Evolutionary conservation across 2,113 vertebrate genomes (phyloP).

Genomic region (Neogobius melanostomus): DNA sequence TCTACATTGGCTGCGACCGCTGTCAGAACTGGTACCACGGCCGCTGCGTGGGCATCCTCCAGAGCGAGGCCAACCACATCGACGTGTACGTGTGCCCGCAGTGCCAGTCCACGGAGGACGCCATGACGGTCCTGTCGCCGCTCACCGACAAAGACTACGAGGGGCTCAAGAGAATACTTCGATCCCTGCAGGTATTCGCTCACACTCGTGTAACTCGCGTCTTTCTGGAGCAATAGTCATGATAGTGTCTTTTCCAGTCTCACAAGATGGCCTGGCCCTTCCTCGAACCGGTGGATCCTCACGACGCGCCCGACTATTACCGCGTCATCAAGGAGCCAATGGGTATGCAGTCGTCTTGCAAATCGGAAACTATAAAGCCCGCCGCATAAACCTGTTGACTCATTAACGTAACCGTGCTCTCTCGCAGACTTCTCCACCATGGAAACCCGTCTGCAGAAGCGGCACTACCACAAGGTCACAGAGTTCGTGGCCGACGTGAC

Average conservation of each 20-base stretch:
- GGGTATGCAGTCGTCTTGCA: conserved; percentile 74
- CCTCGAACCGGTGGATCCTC: conserved; percentile 94
- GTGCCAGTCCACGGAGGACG: conserved; percentile 97
- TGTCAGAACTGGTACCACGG: conserved; percentile 99
- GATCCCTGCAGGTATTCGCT: conserved; percentile 87
- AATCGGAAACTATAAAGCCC: neutral
- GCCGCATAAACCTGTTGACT: too few species aligned
- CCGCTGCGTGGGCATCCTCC: conserved; percentile 96
- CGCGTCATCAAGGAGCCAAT: conserved; percentile 98
- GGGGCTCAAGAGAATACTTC: conserved; percentile 91
- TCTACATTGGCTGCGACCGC: conserved; percentile 97
- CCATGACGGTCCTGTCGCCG: conserved; percentile 97
- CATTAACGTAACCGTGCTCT: neutral
- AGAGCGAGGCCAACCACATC: conserved; percentile 96
- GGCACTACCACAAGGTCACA: conserved; percentile 96
- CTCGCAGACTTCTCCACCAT: conserved; percentile 92
- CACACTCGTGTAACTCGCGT: too few species aligned
- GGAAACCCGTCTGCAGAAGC: conserved; percentile 91
- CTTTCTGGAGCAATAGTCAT: too few species aligned
- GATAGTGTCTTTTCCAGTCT: conserved; percentile 70
- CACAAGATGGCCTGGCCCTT: conserved; percentile 99
- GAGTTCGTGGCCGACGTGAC: conserved; percentile 99
- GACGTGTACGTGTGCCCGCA: conserved; percentile 97
- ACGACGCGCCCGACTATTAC: conserved; percentile 97
- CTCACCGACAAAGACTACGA: conserved; percentile 97